Evolutionary conservation across 2,888 invertebrate genomes (phyloP), one percentile per base, ranked within the genome.

Genomic region (Priocnemis perturbator): DNA sequence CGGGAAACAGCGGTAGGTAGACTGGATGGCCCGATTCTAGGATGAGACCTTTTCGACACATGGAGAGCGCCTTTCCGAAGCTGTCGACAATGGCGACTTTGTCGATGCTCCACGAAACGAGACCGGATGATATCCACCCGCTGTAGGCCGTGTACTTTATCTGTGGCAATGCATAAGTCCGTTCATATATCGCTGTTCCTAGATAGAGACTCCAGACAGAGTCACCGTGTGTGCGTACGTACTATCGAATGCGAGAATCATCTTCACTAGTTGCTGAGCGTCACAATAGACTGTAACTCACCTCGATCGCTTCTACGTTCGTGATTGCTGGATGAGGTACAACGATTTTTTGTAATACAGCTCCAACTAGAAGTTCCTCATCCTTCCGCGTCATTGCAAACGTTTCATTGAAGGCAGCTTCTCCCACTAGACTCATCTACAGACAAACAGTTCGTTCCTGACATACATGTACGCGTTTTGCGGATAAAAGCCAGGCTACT

Each of bases 311-410:
- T 64, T 88, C 86, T 64, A 89, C 93, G 77, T 94, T 94, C 17
- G 94, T 93, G 70, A 97, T 90, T 21, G 95, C 95, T 0, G 97
- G 97, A 91, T 97, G 97, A 2, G 97, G 96, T 1, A 97, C 97
- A 48, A 97, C 90, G 73, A 97, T 95, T 85, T 95, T 93, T 4
- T 95, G 94, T 67, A 96, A 92, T 15, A 94, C 92, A 60, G 93
- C 93, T 7, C 95, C 94, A 45, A 94, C 92, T 64, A 92, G 91
- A 83, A 94, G 91, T 83, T 94, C 93, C 71, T 94, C 93, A 83
- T 95, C 95, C 86, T 96, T 96, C 83, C 95, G 94, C 23, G 96
- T 97, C 91, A 97, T 93, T 17, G 94, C 93, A 88, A 97, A 97
- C 3, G 96, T 95, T 88, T 97, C 97, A 85, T 97, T 97, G 55